These are phyloP conservation scores for Dasypolia templi DNA, from an alignment of 2,888 invertebrate species.

Conservation along the genomic window DNA sequence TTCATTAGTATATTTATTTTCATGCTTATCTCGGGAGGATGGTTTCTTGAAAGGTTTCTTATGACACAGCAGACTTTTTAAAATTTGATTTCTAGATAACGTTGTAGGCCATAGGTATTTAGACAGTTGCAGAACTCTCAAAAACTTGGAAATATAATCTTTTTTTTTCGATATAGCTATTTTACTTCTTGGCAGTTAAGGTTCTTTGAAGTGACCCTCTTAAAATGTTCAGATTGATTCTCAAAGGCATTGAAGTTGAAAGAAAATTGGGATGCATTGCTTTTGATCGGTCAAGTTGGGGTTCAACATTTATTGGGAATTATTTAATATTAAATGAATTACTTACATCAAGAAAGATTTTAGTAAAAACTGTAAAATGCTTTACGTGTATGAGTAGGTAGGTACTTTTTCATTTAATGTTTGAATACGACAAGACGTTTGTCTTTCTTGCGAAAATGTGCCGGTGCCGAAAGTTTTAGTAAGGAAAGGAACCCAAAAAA, in stretches of 20 bases:
- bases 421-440: not conserved
- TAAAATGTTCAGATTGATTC: slow-evolving; percentile 6
- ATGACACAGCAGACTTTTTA: not conserved
- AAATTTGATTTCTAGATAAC: not conserved
- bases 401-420: slow-evolving; percentile 4
- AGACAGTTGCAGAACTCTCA: not conserved
- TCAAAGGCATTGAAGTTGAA: slow-evolving; percentile 15
- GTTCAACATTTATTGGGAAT: not conserved
- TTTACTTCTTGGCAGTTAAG: not conserved
- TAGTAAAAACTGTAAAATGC: not conserved
- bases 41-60: slow-evolving; percentile 29
- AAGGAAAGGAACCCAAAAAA: not conserved
- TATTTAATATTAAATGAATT: not conserved
- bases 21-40: slow-evolving; percentile 30
- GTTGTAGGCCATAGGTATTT: not conserved
- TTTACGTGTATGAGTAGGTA: not conserved
- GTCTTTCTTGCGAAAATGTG: not conserved
- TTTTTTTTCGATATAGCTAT: not conserved
- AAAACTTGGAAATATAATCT: not conserved
- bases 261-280: slow-evolving; percentile 23
- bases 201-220: slow-evolving; percentile 30
- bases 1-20: too few relatives aligned
- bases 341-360: not conserved
- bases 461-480: slow-evolving; percentile 8
- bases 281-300: slow-evolving; percentile 13